These are phyloP conservation scores for Sturnus vulgaris DNA, from an alignment of 2,113 vertebrate genomes.

Conservation along the genomic window DNA sequence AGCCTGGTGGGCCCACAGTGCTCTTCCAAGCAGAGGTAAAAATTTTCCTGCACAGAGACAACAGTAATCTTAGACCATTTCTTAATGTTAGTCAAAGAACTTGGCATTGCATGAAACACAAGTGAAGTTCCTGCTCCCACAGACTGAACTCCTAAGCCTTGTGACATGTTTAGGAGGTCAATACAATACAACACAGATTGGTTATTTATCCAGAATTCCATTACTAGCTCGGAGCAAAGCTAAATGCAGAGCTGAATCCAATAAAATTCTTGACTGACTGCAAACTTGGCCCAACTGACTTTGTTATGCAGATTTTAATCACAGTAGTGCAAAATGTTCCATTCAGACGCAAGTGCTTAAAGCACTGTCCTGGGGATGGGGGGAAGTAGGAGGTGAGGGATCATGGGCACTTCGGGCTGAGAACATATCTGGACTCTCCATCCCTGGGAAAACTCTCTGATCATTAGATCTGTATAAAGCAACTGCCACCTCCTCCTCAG, in stretches of 20 bases:
- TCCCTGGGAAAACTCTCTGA: neutral
- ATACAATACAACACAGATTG: neutral
- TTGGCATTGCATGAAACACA: neutral
- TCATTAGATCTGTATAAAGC: neutral
- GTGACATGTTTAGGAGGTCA: neutral
- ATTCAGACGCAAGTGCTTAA: neutral
- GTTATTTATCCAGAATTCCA: neutral
- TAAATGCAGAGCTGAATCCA: neutral
- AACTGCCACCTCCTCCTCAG: neutral
- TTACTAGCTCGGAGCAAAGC: rapidly evolving
- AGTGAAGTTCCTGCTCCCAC: neutral
- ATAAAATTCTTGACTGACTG: neutral
- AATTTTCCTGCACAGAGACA: neutral
- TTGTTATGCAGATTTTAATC: conserved; percentile 12
- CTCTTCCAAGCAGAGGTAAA: neutral
- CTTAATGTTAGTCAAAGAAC: neutral
- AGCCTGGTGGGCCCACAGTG: neutral
- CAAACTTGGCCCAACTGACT: neutral
- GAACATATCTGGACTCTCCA: neutral
- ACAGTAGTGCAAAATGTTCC: neutral
- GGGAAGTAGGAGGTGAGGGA: neutral
- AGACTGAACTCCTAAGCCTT: neutral
- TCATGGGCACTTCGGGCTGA: neutral
- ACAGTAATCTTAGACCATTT: neutral
- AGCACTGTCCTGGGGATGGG: neutral